A percentile compares a stretch with the other conserved stretches of the same genome.
Evolutionary conservation across 2,113 vertebrate genomes (phyloP).

Genomic region (Oxyruncus cristatus): DNA sequence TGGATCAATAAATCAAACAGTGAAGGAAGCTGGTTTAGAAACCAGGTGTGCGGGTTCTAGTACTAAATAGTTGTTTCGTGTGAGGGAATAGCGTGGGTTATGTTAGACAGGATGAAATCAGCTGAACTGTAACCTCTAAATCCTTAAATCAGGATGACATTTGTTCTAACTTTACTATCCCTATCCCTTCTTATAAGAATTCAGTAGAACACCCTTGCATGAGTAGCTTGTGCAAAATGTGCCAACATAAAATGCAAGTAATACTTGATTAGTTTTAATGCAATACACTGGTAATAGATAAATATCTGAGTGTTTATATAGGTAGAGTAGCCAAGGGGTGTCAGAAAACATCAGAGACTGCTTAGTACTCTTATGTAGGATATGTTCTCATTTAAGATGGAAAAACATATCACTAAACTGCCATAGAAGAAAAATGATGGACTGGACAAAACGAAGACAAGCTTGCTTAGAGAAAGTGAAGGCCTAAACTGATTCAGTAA

Average conservation of each 20-base stretch:
- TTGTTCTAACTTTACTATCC: background rate
- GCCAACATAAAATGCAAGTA: too few relatives aligned
- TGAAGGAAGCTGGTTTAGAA: background rate
- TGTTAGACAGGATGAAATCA: background rate
- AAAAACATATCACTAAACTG: background rate
- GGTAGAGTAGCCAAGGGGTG: background rate
- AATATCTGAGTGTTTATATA: background rate
- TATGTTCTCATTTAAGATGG: background rate
- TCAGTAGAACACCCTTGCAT: background rate
- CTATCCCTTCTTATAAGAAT: background rate
- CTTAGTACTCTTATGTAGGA: background rate
- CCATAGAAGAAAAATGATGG: background rate
- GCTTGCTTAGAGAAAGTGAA: background rate
- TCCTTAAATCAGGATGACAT: background rate
- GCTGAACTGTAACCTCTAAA: background rate
- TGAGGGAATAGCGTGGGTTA: background rate
- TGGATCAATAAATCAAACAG: constrained; percentile 22
- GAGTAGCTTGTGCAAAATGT: background rate
- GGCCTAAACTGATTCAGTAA: background rate
- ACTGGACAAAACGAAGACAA: background rate
- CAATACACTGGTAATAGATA: background rate
- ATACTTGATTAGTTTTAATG: background rate
- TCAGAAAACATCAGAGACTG: background rate
- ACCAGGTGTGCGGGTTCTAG: background rate
- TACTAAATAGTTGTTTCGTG: background rate